These are phyloP conservation scores for Poecile atricapillus DNA, from an alignment of 2,113 vertebrate species.

Conservation along the genomic window DNA sequence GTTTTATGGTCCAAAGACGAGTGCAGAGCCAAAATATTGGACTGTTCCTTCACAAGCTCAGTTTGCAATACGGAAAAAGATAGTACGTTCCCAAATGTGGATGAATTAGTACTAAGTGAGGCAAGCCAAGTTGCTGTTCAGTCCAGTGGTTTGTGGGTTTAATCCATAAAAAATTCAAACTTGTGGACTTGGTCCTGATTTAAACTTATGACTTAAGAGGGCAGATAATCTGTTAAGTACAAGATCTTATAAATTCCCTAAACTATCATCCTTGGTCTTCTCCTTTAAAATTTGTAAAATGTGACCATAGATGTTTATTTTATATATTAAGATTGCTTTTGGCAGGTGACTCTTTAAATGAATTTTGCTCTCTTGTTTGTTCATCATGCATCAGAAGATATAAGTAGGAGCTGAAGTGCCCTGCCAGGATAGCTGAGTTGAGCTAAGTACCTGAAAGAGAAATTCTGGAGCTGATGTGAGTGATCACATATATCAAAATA, in stretches of 20 bases:
- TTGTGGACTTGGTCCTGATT: neutral
- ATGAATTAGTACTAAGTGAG: neutral
- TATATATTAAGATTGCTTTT: neutral
- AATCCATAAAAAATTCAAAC: neutral
- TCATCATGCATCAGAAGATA: neutral
- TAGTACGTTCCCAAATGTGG: neutral
- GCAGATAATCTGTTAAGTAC: neutral
- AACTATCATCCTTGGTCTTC: neutral
- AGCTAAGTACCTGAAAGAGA: neutral
- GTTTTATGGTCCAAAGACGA: neutral
- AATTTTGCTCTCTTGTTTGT: neutral
- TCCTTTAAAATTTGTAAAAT: neutral
- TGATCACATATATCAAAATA: neutral
- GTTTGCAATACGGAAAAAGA: neutral
- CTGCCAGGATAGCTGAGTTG: neutral
- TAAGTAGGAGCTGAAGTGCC: neutral
- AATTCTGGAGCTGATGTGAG: neutral
- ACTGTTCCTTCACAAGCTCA: neutral
- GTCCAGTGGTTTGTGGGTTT: neutral
- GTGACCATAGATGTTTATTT: neutral
- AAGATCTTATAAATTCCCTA: neutral
- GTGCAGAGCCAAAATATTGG: neutral
- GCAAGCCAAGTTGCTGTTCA: neutral
- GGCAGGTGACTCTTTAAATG: neutral
- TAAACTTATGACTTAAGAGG: neutral